Evolutionary conservation across 2,888 invertebrate species (phyloP).

Genomic region (Eudemis profundana): DNA sequence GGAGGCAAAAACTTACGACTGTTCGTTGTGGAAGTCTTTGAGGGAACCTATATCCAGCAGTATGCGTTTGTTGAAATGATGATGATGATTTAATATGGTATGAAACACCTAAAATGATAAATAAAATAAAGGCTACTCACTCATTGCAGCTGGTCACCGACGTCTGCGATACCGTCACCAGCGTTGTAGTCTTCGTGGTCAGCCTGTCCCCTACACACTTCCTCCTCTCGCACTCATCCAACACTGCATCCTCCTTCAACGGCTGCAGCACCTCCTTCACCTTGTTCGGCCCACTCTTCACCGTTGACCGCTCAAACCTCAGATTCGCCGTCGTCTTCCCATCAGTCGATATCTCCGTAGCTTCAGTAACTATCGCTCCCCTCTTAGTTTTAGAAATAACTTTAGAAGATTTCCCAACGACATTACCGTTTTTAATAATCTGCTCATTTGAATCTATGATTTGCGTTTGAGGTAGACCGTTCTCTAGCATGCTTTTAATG

Average conservation of each 20-base stretch:
- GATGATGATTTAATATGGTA: too few relatives aligned
- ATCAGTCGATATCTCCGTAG: constrained; percentile 77
- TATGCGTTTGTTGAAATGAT: too few relatives aligned
- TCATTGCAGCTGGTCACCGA: constrained; percentile 80
- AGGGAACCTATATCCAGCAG: too few relatives aligned
- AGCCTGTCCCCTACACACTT: constrained; percentile 76
- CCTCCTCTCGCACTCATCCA: constrained; percentile 68
- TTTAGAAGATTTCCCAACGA: constrained; percentile 74
- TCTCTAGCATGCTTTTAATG: constrained; percentile 75
- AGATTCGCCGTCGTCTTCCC: constrained; percentile 74
- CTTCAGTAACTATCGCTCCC: constrained; percentile 78
- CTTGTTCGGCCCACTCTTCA: constrained; percentile 74
- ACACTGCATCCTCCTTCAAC: constrained; percentile 69
- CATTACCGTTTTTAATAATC: constrained; percentile 71
- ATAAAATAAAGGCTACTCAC: constrained; percentile 66
- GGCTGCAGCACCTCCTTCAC: constrained; percentile 73
- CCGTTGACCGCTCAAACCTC: constrained; percentile 75
- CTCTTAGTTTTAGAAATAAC: constrained; percentile 74
- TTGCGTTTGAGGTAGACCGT: constrained; percentile 73
- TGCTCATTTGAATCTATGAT: constrained; percentile 74
- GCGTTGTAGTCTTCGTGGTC: constrained; percentile 76
- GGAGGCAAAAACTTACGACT: too few relatives aligned
- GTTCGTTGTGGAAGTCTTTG: too few relatives aligned
- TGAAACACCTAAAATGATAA: too few relatives aligned
- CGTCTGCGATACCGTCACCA: constrained; percentile 79